Percentiles rank a stretch among this genome's conserved stretches.
phyloP scores from a whole-genome alignment of 2,797 vertebrate species.

The Ceyx erithaca region DNA sequence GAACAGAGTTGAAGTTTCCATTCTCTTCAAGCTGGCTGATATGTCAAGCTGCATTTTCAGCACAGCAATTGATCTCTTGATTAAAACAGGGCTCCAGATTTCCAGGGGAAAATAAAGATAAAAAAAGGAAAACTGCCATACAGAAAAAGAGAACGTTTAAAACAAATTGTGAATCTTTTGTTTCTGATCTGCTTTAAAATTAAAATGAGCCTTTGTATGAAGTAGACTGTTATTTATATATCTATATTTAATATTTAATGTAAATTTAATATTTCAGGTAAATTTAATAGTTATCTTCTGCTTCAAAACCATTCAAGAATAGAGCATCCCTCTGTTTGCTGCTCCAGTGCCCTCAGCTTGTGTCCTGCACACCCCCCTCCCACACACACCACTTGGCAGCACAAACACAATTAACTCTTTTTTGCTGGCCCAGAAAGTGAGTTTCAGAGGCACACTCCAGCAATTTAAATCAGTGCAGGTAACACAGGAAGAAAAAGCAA shows the following conservation, averaged over 20 bases:
- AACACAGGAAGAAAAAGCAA: background rate
- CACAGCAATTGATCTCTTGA: slow-evolving; percentile 27
- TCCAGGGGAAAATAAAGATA: background rate
- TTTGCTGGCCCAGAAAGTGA: background rate
- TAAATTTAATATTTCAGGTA: background rate
- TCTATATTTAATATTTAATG: too few relatives aligned
- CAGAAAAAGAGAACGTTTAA: background rate
- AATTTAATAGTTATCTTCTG: background rate
- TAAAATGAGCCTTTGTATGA: background rate
- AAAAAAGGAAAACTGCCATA: background rate
- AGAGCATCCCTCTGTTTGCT: background rate
- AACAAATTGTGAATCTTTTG: background rate
- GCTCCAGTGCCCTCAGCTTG: background rate
- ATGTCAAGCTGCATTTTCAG: slow-evolving; percentile 31
- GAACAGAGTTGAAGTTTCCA: slow-evolving; percentile 39
- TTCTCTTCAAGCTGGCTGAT: slow-evolving; percentile 13
- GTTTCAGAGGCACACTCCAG: background rate
- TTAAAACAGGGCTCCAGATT: slow-evolving; percentile 40
- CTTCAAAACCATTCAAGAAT: background rate
- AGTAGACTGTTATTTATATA: background rate
- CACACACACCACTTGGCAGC: background rate
- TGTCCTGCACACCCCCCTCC: background rate
- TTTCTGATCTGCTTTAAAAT: background rate
- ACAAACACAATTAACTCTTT: background rate
- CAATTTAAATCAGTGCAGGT: background rate